Evolutionary conservation across 2,888 invertebrate species (phyloP).

Genomic region (Trachelus stipa): DNA sequence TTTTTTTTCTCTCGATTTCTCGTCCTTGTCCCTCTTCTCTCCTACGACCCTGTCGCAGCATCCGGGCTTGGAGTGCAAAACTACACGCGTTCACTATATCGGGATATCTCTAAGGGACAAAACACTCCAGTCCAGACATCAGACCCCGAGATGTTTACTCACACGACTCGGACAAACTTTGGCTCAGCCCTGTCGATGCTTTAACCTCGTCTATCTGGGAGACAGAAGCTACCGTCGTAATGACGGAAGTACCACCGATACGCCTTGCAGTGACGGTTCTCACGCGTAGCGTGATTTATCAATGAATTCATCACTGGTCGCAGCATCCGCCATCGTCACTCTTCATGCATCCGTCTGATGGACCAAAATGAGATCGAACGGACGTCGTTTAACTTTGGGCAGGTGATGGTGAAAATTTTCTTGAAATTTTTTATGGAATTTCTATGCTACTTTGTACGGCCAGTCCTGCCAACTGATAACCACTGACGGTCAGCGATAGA

Average conservation of each 20-base stretch:
- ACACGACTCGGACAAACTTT: conserved; percentile 34
- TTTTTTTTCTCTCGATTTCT: conserved; percentile 26
- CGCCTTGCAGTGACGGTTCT: conserved; percentile 27
- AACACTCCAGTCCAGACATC: conserved; percentile 20
- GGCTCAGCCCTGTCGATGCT: conserved; percentile 16
- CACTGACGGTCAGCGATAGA: conserved; percentile 52
- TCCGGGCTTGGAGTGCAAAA: conserved; percentile 14
- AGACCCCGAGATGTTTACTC: conserved; percentile 33
- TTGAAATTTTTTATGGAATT: background rate
- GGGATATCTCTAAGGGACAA: background rate
- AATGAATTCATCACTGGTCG: background rate
- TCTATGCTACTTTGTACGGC: background rate
- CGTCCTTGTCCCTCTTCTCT: conserved; percentile 27
- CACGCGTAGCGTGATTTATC: background rate
- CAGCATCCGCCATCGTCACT: background rate
- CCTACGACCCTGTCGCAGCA: conserved; percentile 28
- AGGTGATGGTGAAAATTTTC: background rate
- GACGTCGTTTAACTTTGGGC: background rate
- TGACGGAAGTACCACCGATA: conserved; percentile 33
- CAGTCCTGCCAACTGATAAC: conserved; percentile 38
- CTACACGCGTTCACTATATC: background rate
- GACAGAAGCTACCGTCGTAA: conserved; percentile 21
- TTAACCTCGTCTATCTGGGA: conserved; percentile 32
- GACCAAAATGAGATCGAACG: background rate
- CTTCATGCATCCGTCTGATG: background rate